These are phyloP conservation scores for Hanleya hanleyi DNA, from an alignment of 2,888 invertebrate species.

Conservation along the genomic window DNA sequence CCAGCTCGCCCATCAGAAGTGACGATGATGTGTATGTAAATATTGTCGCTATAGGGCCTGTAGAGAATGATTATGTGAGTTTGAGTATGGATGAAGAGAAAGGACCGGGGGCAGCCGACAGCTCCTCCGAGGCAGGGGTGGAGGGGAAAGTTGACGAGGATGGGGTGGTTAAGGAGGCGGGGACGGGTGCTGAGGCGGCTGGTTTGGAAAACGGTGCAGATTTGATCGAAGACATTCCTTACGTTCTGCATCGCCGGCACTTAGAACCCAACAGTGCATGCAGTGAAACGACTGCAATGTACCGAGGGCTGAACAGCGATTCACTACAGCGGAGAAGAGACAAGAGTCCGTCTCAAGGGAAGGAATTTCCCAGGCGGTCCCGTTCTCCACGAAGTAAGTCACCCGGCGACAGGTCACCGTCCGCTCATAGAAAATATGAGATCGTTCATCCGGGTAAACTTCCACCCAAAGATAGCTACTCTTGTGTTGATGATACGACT, in stretches of 20 bases:
- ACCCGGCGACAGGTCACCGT: conserved; percentile 54
- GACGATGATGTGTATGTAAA: conserved; percentile 6
- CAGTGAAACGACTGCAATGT: conserved; percentile 35
- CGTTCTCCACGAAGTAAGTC: conserved; percentile 32
- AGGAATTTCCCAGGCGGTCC: not conserved
- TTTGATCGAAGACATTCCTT: conserved; percentile 70
- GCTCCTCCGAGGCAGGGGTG: not conserved
- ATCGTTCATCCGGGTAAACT: conserved; percentile 60
- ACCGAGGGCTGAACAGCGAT: not conserved
- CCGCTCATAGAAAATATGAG: conserved; percentile 55
- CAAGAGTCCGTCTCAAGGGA: conserved; percentile 18
- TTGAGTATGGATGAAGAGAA: conserved; percentile 1
- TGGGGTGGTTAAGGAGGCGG: not conserved
- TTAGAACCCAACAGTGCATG: conserved; percentile 27
- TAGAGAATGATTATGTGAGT: conserved; percentile 1
- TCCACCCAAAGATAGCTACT: conserved; percentile 68
- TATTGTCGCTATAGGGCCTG: not conserved
- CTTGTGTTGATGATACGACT: conserved; percentile 71
- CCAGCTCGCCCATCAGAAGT: not conserved
- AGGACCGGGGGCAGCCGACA: not conserved
- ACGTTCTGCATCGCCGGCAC: conserved; percentile 61
- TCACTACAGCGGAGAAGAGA: conserved; percentile 1
- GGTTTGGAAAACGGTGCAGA: conserved; percentile 37
- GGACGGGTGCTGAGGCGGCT: conserved; percentile 13
- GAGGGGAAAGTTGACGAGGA: conserved; percentile 3